Evolutionary conservation across 2,797 vertebrate species (phyloP), one percentile per base, ranked within the genome.

Genomic region (Urophycis tenuis): DNA sequence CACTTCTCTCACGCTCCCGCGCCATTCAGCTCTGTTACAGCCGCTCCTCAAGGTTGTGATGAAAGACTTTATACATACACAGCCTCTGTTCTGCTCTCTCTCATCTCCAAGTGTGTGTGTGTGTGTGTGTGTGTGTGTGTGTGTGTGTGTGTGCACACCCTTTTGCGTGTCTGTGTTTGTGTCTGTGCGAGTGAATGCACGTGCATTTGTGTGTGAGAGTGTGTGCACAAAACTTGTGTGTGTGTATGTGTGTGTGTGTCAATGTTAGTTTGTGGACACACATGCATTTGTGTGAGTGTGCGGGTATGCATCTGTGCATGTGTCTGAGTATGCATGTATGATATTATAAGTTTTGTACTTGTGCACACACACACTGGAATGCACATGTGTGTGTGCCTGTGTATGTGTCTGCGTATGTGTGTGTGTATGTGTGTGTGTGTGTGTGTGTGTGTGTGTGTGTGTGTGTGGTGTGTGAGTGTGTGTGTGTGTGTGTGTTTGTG

Each of bases 321-420:
- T 78, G 10, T 80, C 22, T 60, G 17, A 69, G 70, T 76, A 45
- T 73, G 72, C 25, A 34, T 84, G 81, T 86, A 81, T 85, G 78
- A 80, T 84, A 82, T 84, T 81, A 75, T 85, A 84, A 19, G 7
- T 94, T 91, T 81, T 41, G 3, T 39, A 1, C 8, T 11, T 64
- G 25, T 29, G 25, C 39, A 17, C 39, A 41, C 39, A 41, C 39
- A 17, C 11, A 36, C 35, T n/a, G n/a, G n/a, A n/a, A 36, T 39
- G 22, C 2, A 33, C 35, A 6, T 72, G n/a, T 64, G 17, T 74
- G 71, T 76, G 45, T 39, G 36, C 0, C 8, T 39, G 36, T 73
- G 22, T 45, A 31, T 79, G 72, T 76, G 15, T 71, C 34, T 78
- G 72, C 75, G 81, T 78, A 77, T 77, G 22, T 77, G 71, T 41